Percentiles rank a stretch among this genome's conserved stretches.
Evolutionary conservation across 2,888 invertebrate species (phyloP).

Genomic region (Hofmannophila pseudospretella): DNA sequence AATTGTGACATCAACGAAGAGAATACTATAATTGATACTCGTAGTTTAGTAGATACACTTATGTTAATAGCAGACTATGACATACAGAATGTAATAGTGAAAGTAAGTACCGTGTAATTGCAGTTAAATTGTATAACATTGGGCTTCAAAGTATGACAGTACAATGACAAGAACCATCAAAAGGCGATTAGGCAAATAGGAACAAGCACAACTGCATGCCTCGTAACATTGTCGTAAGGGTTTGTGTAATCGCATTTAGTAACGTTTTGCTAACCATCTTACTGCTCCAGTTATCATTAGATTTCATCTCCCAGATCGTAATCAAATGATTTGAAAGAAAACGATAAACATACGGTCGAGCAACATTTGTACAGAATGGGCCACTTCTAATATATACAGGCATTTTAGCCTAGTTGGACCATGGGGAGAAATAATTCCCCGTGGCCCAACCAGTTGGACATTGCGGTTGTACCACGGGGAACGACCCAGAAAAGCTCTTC

Average conservation of each 20-base stretch:
- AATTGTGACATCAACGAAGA: not conserved
- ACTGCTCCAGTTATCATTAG: constrained; percentile 21
- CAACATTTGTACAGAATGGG: too few species aligned
- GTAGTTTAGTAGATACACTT: constrained; percentile 17
- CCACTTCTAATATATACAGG: too few species aligned
- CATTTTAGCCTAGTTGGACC: too few species aligned
- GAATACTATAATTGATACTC: constrained; percentile 9
- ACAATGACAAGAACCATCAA: constrained; percentile 55
- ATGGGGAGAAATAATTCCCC: too few species aligned
- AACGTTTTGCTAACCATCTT: constrained; percentile 38
- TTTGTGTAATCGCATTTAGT: constrained; percentile 46
- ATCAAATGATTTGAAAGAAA: too few species aligned
- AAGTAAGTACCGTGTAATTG: constrained; percentile 50
- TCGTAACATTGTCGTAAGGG: constrained; percentile 36
- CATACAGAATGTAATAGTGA: constrained; percentile 38
- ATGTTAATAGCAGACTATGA: constrained; percentile 13
- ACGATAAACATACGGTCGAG: too few species aligned
- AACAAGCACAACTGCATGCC: constrained; percentile 44
- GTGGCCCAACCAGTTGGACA: too few species aligned
- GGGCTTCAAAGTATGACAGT: constrained; percentile 30
- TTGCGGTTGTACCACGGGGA: too few species aligned
- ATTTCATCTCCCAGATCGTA: constrained; percentile 13
- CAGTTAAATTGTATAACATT: constrained; percentile 44
- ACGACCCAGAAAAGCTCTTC: too few species aligned
- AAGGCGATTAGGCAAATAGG: constrained; percentile 53